Conservation (phyloP, 2,113 vertebrate species). For the Thamnophis sirtalis region DNA sequence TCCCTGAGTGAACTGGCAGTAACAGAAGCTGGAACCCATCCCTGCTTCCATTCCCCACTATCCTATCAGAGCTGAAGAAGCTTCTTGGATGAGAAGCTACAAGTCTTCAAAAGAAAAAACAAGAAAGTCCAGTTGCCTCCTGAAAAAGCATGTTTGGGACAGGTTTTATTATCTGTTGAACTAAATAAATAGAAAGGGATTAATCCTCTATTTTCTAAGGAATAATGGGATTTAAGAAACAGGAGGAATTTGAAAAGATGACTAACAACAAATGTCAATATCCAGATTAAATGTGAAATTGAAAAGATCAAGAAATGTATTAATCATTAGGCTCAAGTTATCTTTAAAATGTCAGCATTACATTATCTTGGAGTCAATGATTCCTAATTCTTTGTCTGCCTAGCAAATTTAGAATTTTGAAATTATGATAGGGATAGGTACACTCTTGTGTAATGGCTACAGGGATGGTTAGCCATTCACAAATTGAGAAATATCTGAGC, state of each 20-base stretch:
- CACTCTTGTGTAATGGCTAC: not conserved
- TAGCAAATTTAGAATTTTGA: not conserved
- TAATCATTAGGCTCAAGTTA: not conserved
- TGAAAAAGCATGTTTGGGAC: too few species aligned
- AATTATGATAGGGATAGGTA: not conserved
- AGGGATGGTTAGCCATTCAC: not conserved
- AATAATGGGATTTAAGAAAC: not conserved
- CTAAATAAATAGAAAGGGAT: not conserved
- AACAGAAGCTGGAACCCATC: too few species aligned
- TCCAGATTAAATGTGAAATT: not conserved
- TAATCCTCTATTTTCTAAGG: too few species aligned
- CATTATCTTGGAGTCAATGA: not conserved
- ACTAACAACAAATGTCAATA: not conserved
- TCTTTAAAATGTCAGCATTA: not conserved
- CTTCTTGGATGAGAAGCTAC: too few species aligned
- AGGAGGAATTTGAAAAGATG: not conserved
- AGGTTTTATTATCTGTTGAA: not conserved
- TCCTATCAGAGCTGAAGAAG: too few species aligned
- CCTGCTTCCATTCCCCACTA: too few species aligned
- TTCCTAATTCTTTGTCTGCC: not conserved
- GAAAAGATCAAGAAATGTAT: not conserved
- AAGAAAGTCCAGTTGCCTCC: too few species aligned
- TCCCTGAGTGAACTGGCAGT: too few species aligned
- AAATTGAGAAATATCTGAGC: not conserved
- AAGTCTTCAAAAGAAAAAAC: too few species aligned